Base-by-base conservation (phyloP, 2,888 invertebrate genomes). In the Tiliacea aurago region DNA sequence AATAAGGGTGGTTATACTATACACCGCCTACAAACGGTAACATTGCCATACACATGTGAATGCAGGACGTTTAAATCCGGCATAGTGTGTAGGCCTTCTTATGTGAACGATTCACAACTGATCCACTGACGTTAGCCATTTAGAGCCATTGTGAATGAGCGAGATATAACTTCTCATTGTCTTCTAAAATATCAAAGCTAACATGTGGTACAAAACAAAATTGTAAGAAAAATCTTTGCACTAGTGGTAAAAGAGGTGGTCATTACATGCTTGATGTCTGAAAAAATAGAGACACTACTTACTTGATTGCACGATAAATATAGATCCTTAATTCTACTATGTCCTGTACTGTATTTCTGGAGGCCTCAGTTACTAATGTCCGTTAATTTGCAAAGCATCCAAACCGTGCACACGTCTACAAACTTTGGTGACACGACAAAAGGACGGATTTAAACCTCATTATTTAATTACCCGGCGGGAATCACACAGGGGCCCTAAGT, bases 401-500 rank as follows among this genome's bases (percentile, higher is more conserved):
- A 61, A 71, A 73, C 73, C 66, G 56, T 78, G 73, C 49, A 76
- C 76, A 86, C 69, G 84, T 86, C 82, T 86, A 68, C 69, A 73
- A 86, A 84, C 80, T 86, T 85, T 72, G 68, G 69, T 80, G 76
- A 67, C 76, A 81, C 78, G 78, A 81, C 88, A 86, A 86, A 87
- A 87, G 91, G 91, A 90, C 90, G 90, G 91, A 91, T 92, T 92
- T 91, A 92, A 91, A 89, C 90, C 91, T 93, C 91, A 94, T 93
- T 93, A 94, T 94, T 94, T 92, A 94, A 95, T 94, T 94, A 94
- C 90, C 92, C 91, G 84, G 81, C 85, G 91, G 93, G 93, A 92
- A 89, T 91, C 91, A 89, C 91, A 91, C 87, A 91, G 90, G 91
- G 87, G 89, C 87, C 87, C 91, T 87, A 93, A 94, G 92, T 92